A percentile compares a stretch with the other conserved stretches of the same genome.
phyloP scores from a whole-genome alignment of 2,797 vertebrate genomes.

The Hippocampus kuda region DNA sequence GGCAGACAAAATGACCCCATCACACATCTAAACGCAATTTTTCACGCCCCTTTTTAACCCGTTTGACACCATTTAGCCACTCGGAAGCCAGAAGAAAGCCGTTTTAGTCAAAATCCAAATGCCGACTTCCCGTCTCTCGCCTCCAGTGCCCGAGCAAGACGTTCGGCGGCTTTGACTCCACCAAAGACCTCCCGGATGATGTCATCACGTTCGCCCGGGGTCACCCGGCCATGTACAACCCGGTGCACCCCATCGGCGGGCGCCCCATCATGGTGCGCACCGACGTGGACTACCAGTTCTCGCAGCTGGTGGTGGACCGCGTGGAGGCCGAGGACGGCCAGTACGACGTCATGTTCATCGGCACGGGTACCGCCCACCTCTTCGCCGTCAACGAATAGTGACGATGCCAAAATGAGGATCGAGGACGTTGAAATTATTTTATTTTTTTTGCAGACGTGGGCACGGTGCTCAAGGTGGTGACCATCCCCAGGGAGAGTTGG shows the following conservation, averaged over 20 bases:
- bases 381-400: too few species aligned
- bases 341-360: conserved; percentile 98
- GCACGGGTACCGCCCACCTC: conserved; percentile 73
- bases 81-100: too few species aligned
- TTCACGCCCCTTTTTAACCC: too few species aligned
- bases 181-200: conserved; percentile 95
- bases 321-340: conserved; percentile 98
- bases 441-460: conserved; percentile 75
- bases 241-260: conserved; percentile 85
- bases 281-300: conserved; percentile 92
- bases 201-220: conserved; percentile 95
- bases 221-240: conserved; percentile 96
- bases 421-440: not conserved
- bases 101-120: too few species aligned
- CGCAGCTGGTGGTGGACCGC: conserved; percentile 91
- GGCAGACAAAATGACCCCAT: too few species aligned
- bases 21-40: too few species aligned
- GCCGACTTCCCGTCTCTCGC: not conserved
- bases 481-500: conserved; percentile 96
- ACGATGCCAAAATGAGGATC: too few species aligned
- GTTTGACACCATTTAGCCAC: too few species aligned
- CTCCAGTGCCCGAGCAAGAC: conserved; percentile 94
- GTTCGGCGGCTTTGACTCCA: conserved; percentile 95
- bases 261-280: conserved; percentile 92
- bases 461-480: conserved; percentile 96